Evolutionary conservation across 2,888 invertebrate species (phyloP), one percentile per base, ranked within the genome.

Genomic region (Serrognathus titanus): DNA sequence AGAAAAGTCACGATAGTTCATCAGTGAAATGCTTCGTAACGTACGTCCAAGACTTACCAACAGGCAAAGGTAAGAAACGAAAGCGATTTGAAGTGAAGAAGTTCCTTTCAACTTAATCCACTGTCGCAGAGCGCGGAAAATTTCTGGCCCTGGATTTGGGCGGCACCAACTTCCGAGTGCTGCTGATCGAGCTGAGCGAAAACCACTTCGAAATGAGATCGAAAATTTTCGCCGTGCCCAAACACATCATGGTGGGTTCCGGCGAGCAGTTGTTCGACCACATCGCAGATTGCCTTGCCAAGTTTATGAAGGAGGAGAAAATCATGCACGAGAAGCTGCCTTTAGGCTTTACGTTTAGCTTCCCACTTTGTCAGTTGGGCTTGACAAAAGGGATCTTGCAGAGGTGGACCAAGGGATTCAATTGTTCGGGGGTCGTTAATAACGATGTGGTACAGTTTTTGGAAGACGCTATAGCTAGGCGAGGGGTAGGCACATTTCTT

Each of bases 331-430:
- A 92, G 72, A 81, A 86, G 40, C 79, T 97, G 62, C 94, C 96
- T 0, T 82, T 97, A 60, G 97, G 97, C 9, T 97, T 97, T 79
- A 97, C 97, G 10, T 98, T 98, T 80, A 96, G 96, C 71, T 98
- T 97, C 75, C 97, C 97, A 0, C 82, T 96, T 67, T 80, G 82
- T 62, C 97, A 97, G 78, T 78, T 88, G 66, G 94, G 96, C 0
- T 83, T 97, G 13, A 94, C 93, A 6, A 87, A 88, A 70, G 96
- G 96, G 12, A 76, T 88, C 37, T 82, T 97, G 50, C 90, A 92
- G 67, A 85, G 89, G 47, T 98, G 97, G 97, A 97, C 97, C 10
- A 98, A 98, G 80, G 96, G 96, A 4, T 98, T 97, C 80, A 91
- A 91, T 64, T 96, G 96, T 77, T 87, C 87, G 20, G 95, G 93